phyloP scores from a whole-genome alignment of 1,140 invertebrate genomes.

The Archivesica marissinica region DNA sequence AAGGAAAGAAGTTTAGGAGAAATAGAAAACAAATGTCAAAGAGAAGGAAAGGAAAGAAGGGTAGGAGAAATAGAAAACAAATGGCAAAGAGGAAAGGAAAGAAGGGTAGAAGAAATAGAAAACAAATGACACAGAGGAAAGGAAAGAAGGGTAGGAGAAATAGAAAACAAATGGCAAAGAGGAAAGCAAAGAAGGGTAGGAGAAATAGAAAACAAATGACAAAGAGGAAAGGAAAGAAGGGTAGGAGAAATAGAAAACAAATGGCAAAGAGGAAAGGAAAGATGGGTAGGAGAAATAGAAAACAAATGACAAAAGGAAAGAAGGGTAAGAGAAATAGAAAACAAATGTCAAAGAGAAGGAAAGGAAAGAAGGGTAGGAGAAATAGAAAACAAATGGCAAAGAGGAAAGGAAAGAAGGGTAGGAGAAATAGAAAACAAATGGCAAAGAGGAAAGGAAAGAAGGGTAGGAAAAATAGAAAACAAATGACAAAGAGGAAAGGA shows the following conservation, averaged over 20 bases:
- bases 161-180: too few species aligned
- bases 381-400: neutral
- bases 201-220: neutral
- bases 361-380: neutral
- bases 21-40: too few species aligned
- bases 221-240: neutral
- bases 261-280: too few species aligned
- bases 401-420: conserved; percentile 6
- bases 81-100: too few species aligned
- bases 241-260: too few species aligned
- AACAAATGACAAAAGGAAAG: neutral
- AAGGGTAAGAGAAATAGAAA: neutral
- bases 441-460: neutral
- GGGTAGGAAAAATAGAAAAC: conserved; percentile 26
- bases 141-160: conserved; percentile 20
- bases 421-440: neutral
- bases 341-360: neutral
- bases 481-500: neutral
- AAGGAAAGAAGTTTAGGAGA: neutral
- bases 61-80: too few species aligned
- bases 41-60: too few species aligned
- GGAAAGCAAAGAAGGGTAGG: too few species aligned
- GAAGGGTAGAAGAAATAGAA: too few species aligned
- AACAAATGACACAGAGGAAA: neutral
- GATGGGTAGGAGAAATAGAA: neutral